These are phyloP conservation scores for Epizoanthus ramosus DNA, from an alignment of 92 coral and sea anemone species.

Conservation along the genomic window DNA sequence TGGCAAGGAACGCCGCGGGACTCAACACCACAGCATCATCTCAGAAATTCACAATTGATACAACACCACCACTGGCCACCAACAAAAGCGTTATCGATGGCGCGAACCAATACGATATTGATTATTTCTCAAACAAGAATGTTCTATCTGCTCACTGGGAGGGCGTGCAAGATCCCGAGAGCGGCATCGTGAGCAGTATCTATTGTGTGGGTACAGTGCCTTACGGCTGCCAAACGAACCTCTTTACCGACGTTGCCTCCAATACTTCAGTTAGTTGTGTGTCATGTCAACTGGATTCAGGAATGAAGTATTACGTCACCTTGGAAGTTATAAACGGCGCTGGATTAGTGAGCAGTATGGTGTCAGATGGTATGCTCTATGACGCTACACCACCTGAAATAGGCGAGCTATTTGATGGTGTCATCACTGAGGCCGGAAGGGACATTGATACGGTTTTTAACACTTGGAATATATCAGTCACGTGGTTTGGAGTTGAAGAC, in stretches of 20 bases:
- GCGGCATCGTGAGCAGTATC: constrained; percentile 62
- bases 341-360: constrained; percentile 62
- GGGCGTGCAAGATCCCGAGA: constrained; percentile 73
- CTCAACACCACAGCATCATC: constrained; percentile 51
- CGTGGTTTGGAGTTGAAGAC: constrained; percentile 94
- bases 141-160: constrained; percentile 85
- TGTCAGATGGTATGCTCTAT: constrained; percentile 84
- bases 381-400: constrained; percentile 85
- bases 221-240: constrained; percentile 77
- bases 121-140: constrained; percentile 60
- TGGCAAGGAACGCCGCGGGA: constrained; percentile 82
- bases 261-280: constrained; percentile 66
- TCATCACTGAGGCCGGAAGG: constrained; percentile 50
- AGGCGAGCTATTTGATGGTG: constrained; percentile 82
- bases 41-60: constrained; percentile 65
- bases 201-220: constrained; percentile 91
- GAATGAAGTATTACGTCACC: constrained; percentile 67
- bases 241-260: constrained; percentile 52
- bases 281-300: constrained; percentile 61
- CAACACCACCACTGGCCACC: constrained; percentile 73
- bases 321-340: constrained; percentile 80
- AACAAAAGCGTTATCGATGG: constrained; percentile 83
- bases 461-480: constrained; percentile 74
- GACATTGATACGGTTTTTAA: constrained; percentile 67
- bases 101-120: constrained; percentile 57